phyloP scores from a whole-genome alignment of 2,888 invertebrate species.

The Spodoptera exigua region DNA sequence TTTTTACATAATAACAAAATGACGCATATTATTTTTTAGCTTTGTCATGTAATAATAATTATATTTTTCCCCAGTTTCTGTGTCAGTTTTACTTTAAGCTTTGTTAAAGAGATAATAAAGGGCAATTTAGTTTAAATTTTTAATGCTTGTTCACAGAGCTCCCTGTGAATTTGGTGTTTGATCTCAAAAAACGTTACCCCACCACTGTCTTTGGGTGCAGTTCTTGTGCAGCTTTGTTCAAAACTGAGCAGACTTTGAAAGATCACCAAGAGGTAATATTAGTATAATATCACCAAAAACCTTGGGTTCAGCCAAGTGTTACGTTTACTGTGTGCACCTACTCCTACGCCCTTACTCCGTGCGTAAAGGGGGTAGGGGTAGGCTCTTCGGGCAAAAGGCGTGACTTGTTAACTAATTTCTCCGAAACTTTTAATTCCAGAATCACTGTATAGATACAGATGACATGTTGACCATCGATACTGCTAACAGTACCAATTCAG shows the following conservation, averaged over 20 bases:
- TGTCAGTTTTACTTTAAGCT: no score
- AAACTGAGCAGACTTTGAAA: slow-evolving; percentile 66
- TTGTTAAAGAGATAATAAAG: no score
- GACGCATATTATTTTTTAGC: no score
- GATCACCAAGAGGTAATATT: slow-evolving; percentile 74
- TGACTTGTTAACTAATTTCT: neutral
- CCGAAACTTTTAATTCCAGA: slow-evolving; percentile 63
- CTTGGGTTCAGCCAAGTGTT: no score
- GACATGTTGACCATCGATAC: slow-evolving; percentile 63
- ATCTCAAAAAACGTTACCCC: slow-evolving; percentile 61
- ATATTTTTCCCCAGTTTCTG: no score
- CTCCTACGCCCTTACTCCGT: no score
- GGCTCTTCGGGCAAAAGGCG: neutral
- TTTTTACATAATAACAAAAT: no score
- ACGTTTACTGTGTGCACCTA: no score
- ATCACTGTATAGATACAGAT: slow-evolving; percentile 67
- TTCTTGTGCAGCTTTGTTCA: slow-evolving; percentile 75
- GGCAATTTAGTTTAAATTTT: no score
- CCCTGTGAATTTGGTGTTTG: slow-evolving; percentile 62
- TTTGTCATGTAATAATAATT: no score
- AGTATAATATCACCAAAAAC: neutral
- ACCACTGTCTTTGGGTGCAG: slow-evolving; percentile 75
- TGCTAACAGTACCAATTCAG: slow-evolving; percentile 52
- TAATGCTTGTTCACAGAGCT: slow-evolving; percentile 65
- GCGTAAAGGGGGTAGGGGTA: no score